Evolutionary conservation across 2,113 vertebrate genomes (phyloP).

Genomic region (Shinisaurus crocodilurus): DNA sequence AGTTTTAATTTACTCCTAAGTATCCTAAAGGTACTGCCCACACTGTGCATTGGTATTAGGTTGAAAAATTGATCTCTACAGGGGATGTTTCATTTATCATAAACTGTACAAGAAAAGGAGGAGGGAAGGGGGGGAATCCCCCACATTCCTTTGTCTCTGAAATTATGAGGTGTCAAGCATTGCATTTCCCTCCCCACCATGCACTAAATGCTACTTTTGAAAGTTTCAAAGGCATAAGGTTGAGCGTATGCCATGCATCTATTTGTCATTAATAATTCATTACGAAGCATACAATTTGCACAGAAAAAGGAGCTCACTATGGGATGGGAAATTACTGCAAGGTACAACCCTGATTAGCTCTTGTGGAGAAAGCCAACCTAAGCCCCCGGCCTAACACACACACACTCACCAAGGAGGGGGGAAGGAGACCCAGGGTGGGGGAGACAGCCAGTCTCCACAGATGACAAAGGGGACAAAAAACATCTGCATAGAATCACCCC

Average conservation of each 20-base stretch:
- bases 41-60: constrained; percentile 9
- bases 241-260: not conserved
- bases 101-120: not conserved
- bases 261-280: constrained; percentile 36
- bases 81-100: not conserved
- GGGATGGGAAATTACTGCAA: constrained; percentile 17
- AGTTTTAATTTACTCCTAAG: constrained; percentile 52
- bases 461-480: too few relatives aligned
- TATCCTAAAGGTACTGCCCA: not conserved
- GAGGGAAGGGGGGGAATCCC: not conserved
- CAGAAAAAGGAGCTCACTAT: constrained; percentile 5
- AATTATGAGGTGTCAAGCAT: not conserved
- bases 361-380: too few relatives aligned
- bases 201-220: not conserved
- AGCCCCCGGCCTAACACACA: too few relatives aligned
- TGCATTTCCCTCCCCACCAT: not conserved
- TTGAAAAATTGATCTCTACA: constrained; percentile 17
- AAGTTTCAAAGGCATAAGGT: not conserved
- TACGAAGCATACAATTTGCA: constrained; percentile 20
- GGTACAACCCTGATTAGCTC: too few relatives aligned
- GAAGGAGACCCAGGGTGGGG: too few relatives aligned
- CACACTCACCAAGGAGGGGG: too few relatives aligned
- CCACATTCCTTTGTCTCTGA: not conserved
- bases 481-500: too few relatives aligned
- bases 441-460: too few relatives aligned